phyloP scores from a whole-genome alignment of 2,888 invertebrate species.

The Mesopsocus fuscifrons region DNA sequence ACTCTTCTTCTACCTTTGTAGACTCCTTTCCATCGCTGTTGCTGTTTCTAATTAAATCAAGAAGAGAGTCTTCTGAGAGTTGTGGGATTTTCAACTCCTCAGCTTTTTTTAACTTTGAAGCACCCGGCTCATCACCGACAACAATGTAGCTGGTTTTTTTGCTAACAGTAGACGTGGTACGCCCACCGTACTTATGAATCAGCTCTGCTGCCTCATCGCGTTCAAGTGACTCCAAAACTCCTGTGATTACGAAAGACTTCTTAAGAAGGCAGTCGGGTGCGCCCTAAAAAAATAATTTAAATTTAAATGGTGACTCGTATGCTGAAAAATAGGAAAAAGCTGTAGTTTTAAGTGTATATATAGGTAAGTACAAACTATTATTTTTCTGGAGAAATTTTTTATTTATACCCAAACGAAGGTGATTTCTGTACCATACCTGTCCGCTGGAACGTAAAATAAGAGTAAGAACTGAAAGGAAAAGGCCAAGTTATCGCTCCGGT shows the following conservation, averaged over 20 bases:
- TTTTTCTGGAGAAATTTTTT: no score
- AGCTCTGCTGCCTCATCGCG: constrained; percentile 56
- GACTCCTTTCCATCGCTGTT: constrained; percentile 15
- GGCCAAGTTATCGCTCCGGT: no score
- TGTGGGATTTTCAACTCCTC: constrained; percentile 46
- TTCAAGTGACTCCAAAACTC: constrained; percentile 73
- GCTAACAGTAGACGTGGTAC: constrained; percentile 50
- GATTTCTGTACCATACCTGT: not conserved
- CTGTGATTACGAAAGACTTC: constrained; percentile 58
- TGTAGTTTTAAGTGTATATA: no score
- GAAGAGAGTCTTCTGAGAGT: constrained; percentile 62
- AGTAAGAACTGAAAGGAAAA: no score
- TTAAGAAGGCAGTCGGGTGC: constrained; percentile 49
- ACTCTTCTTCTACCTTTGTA: constrained; percentile 13
- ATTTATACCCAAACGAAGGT: no score
- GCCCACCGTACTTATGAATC: constrained; percentile 63
- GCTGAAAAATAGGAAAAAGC: no score
- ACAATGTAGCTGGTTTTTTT: constrained; percentile 66
- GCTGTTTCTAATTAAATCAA: constrained; percentile 46
- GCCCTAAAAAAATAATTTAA: constrained; percentile 31
- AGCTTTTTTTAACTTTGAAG: constrained; percentile 63
- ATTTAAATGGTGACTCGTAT: no score
- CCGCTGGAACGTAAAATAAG: no score
- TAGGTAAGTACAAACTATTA: no score
- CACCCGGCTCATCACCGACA: constrained; percentile 72